Evolutionary conservation across 2,113 vertebrate genomes (phyloP).

Genomic region (Thalassarche chlororhynchos): DNA sequence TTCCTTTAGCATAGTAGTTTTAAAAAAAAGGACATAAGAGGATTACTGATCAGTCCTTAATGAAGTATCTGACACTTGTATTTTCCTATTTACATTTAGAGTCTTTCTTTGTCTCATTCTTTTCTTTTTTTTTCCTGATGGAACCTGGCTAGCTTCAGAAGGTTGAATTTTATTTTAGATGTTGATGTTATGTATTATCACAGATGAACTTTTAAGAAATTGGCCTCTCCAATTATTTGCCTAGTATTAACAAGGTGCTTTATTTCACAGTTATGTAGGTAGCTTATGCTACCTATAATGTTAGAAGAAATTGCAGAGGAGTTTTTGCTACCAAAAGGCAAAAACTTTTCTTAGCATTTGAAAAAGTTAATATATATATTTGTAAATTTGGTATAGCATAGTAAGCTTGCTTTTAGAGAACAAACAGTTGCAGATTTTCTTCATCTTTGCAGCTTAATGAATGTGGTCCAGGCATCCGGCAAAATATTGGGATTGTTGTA

Average conservation of each 20-base stretch:
- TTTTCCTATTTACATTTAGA: constrained; percentile 58
- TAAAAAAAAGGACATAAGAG: neutral
- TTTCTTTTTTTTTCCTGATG: neutral
- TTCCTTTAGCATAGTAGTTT: neutral
- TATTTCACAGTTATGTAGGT: neutral
- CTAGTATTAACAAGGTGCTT: neutral
- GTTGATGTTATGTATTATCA: neutral
- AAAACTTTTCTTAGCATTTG: neutral
- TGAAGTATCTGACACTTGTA: constrained; percentile 17
- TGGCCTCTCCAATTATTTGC: neutral
- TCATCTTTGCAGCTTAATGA: neutral
- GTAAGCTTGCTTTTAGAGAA: neutral
- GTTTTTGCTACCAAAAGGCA: neutral
- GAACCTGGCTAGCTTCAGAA: neutral
- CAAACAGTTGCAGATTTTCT: neutral
- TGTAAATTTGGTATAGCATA: neutral
- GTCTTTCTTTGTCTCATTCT: constrained; percentile 35
- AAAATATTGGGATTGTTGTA: neutral
- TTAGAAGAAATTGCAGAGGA: neutral
- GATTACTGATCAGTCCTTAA: constrained; percentile 46
- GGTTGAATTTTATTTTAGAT: neutral
- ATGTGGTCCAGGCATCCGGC: neutral
- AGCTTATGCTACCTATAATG: neutral
- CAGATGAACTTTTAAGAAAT: neutral
- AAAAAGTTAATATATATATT: neutral